Percentiles rank a stretch among this genome's conserved stretches.
Conservation (phyloP, 2,888 invertebrate genomes). For the Seira musarum region DNA sequence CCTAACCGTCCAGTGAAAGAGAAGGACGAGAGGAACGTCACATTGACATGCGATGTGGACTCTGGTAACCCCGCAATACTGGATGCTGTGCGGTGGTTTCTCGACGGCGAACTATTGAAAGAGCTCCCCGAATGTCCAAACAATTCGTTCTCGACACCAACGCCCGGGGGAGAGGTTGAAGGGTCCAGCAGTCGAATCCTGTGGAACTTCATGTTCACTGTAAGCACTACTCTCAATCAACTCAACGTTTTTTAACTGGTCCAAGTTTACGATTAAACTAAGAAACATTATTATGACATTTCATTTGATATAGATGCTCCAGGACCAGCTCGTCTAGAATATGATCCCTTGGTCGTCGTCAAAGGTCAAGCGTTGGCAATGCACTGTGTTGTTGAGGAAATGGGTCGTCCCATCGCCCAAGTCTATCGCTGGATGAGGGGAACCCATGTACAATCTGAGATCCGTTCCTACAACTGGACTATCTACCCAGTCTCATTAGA, state of each 20-base stretch:
- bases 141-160: conserved; percentile 61
- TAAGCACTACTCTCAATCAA: conserved; percentile 74
- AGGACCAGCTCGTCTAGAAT: conserved; percentile 84
- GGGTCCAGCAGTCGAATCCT: conserved; percentile 82
- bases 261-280: too few relatives aligned
- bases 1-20: conserved; percentile 85
- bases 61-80: conserved; percentile 83
- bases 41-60: conserved; percentile 84
- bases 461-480: conserved; percentile 83
- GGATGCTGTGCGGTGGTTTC: conserved; percentile 88
- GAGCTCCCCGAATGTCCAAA: conserved; percentile 84
- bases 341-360: conserved; percentile 83
- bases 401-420: conserved; percentile 80
- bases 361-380: conserved; percentile 89
- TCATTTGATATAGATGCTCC: conserved; percentile 81
- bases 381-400: conserved; percentile 86
- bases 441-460: conserved; percentile 81
- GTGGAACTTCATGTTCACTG: conserved; percentile 87
- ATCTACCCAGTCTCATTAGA: conserved; percentile 88
- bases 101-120: conserved; percentile 86
- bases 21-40: conserved; percentile 84
- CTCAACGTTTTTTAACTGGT: neutral
- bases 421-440: conserved; percentile 88
- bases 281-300: conserved; percentile 39
- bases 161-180: conserved; percentile 60